Conservation (phyloP, 2,797 vertebrate species). For the Potorous gilbertii region DNA sequence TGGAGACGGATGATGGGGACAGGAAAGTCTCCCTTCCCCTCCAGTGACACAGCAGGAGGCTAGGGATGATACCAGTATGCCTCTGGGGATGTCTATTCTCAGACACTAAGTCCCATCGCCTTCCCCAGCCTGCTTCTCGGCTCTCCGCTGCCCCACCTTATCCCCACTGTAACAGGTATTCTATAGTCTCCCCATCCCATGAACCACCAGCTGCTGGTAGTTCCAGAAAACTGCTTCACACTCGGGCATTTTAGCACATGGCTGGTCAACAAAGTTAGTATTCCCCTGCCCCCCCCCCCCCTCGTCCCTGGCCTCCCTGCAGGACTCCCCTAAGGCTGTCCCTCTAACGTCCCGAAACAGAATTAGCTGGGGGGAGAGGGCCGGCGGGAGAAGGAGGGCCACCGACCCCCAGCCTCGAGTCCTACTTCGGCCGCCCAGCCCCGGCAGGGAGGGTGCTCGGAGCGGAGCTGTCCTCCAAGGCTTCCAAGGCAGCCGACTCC, state of each 20-base stretch:
- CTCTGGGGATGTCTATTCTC: not conserved
- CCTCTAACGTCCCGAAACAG: not conserved
- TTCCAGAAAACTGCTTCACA: constrained; percentile 9
- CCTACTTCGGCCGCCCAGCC: not conserved
- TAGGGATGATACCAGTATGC: not conserved
- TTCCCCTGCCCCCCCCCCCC: not conserved
- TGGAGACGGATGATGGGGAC: not conserved
- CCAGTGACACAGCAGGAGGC: constrained; percentile 65
- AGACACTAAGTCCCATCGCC: not conserved
- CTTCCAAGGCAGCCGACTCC: not conserved
- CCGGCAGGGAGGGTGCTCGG: not conserved
- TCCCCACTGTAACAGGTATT: not conserved
- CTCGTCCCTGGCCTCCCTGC: not conserved
- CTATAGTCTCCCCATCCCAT: constrained; percentile 8
- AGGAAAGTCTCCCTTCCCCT: constrained; percentile 62
- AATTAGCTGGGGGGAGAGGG: not conserved
- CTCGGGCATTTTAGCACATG: not conserved
- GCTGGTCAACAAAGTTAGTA: not conserved
- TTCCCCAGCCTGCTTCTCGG: not conserved
- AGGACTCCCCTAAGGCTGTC: constrained; percentile 4
- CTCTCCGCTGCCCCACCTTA: not conserved
- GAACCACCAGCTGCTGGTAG: constrained; percentile 32
- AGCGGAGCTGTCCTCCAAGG: not conserved
- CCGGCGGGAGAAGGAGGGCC: not conserved
- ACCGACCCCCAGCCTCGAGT: not conserved